Percentiles rank a stretch among this genome's conserved stretches.
Conservation (phyloP, 2,113 vertebrate genomes). For the Oxygymnocypris stewartii region DNA sequence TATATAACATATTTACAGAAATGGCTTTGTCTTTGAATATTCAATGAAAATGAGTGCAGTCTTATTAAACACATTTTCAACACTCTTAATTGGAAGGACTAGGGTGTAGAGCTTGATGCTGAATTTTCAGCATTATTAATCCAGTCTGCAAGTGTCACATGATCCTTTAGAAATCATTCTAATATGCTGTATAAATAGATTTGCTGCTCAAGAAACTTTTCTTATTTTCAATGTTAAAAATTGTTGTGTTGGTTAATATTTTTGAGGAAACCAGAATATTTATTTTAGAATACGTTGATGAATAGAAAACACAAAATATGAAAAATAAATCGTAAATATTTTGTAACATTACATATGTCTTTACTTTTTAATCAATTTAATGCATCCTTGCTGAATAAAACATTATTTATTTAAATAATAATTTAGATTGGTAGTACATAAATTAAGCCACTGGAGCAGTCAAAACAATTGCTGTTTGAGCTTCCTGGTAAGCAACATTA, state of each 20-base stretch:
- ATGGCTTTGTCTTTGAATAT: not conserved
- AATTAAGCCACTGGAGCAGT: not conserved
- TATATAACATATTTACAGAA: not conserved
- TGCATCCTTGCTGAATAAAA: not conserved
- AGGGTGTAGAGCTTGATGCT: too few relatives aligned
- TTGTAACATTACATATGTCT: not conserved
- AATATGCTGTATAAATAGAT: too few relatives aligned
- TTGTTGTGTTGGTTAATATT: not conserved
- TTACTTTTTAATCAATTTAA: not conserved
- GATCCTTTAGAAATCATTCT: not conserved
- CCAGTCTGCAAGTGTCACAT: not conserved
- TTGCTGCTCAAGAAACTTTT: not conserved
- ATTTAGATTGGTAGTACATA: too few relatives aligned
- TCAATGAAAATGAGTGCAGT: not conserved
- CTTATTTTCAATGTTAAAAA: not conserved
- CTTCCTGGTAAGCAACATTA: too few relatives aligned
- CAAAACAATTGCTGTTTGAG: not conserved
- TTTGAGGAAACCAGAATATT: not conserved
- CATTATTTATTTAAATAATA: too few relatives aligned
- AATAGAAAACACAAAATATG: not conserved
- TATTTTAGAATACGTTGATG: not conserved
- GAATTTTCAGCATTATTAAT: not conserved
- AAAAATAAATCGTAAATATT: not conserved
- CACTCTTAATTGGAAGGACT: constrained; percentile 16
- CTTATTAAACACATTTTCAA: not conserved